phyloP scores from a whole-genome alignment of 1,140 invertebrate genomes.

The Amyelois transitella region DNA sequence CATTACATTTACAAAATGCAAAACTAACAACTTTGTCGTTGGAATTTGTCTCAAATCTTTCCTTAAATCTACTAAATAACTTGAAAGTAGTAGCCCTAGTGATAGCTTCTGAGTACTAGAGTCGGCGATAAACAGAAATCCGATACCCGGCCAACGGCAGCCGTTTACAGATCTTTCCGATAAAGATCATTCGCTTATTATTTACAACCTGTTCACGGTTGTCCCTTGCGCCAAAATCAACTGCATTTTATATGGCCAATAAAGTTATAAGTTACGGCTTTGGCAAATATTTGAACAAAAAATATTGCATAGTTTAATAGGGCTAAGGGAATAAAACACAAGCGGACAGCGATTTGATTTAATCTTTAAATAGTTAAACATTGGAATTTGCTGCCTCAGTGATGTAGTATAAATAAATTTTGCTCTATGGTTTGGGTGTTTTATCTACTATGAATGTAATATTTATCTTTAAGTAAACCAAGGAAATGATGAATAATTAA shows the following conservation, averaged over 20 bases:
- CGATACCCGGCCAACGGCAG: conserved; percentile 48
- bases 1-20: too few relatives aligned
- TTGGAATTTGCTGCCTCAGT: too few relatives aligned
- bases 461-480: too few relatives aligned
- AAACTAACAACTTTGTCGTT: too few relatives aligned
- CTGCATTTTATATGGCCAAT: conserved; percentile 17
- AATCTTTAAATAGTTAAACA: too few relatives aligned
- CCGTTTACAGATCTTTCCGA: conserved; percentile 46
- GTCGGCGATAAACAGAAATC: conserved; percentile 63
- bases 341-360: not conserved
- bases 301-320: not conserved
- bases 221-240: conserved; percentile 38
- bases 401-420: too few relatives aligned
- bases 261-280: conserved; percentile 2
- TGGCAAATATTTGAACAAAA: conserved; percentile 16
- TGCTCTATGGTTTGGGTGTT: too few relatives aligned
- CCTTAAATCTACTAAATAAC: too few relatives aligned
- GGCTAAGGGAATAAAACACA: not conserved
- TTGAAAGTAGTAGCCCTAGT: conserved; percentile 7
- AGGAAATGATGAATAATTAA: too few relatives aligned
- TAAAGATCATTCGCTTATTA: conserved; percentile 51
- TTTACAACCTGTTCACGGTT: conserved; percentile 39
- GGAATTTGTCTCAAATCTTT: too few relatives aligned
- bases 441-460: too few relatives aligned
- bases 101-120: conserved; percentile 22